A percentile compares a stretch with the other conserved stretches of the same genome.
phyloP scores from a whole-genome alignment of 2,888 invertebrate genomes.

The Phorcus lineatus region DNA sequence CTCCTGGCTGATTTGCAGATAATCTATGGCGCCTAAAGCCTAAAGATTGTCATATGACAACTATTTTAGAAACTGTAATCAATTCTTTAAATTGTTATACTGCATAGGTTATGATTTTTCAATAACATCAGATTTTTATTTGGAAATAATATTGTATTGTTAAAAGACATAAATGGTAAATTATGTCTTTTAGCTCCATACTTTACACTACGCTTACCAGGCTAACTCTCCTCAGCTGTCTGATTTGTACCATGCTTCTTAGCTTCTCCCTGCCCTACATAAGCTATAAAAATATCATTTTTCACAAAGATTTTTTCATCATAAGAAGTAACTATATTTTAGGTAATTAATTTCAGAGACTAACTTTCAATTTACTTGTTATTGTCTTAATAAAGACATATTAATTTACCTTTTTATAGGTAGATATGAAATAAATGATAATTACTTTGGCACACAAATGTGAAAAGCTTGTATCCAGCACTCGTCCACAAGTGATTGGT shows the following conservation, averaged over 20 bases:
- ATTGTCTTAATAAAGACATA: background rate
- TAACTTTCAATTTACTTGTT: background rate
- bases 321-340: background rate
- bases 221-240: too few relatives aligned
- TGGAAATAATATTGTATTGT: too few relatives aligned
- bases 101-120: background rate
- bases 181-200: too few relatives aligned
- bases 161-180: too few relatives aligned
- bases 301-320: background rate
- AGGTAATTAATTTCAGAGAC: background rate
- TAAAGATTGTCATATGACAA: slow-evolving; percentile 74
- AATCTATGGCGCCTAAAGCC: slow-evolving; percentile 96
- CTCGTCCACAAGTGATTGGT: slow-evolving; percentile 91
- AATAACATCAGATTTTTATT: too few relatives aligned
- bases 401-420: background rate
- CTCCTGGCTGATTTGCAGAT: slow-evolving; percentile 91
- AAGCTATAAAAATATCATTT: too few relatives aligned
- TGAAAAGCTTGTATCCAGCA: slow-evolving; percentile 90
- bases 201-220: too few relatives aligned
- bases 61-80: background rate
- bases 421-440: background rate
- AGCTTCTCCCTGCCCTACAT: too few relatives aligned
- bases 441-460: slow-evolving; percentile 92
- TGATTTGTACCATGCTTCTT: too few relatives aligned
- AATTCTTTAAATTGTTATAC: too few relatives aligned